Conservation (phyloP, 2,797 vertebrate genomes). For the Lacerta viridis region DNA sequence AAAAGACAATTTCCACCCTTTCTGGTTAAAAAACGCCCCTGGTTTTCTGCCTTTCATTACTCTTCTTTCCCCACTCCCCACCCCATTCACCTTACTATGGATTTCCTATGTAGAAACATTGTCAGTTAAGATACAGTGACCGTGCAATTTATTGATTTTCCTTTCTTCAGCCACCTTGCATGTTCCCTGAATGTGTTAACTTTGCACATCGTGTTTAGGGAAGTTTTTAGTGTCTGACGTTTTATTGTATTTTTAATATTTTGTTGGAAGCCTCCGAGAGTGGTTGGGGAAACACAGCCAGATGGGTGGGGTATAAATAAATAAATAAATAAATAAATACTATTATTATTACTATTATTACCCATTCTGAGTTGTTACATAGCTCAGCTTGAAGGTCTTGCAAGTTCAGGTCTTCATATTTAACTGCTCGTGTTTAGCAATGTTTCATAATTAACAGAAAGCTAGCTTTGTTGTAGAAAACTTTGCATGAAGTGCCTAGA, state of each 20-base stretch:
- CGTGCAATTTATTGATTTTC: not conserved
- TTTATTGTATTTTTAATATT: too few relatives aligned
- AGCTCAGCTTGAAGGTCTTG: not conserved
- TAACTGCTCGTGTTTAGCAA: not conserved
- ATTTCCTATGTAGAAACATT: not conserved
- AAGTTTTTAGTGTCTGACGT: too few relatives aligned
- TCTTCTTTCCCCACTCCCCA: not conserved
- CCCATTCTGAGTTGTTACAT: not conserved
- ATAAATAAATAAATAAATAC: too few relatives aligned
- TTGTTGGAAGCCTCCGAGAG: too few relatives aligned
- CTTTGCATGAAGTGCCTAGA: not conserved
- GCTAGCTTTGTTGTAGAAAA: not conserved
- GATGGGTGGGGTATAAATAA: too few relatives aligned
- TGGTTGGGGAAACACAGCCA: too few relatives aligned
- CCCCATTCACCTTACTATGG: not conserved
- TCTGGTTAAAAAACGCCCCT: not conserved
- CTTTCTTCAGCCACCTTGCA: not conserved
- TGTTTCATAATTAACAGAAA: not conserved
- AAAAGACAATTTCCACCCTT: not conserved
- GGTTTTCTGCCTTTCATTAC: not conserved
- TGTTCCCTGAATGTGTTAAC: not conserved
- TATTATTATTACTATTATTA: too few relatives aligned
- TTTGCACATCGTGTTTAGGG: not conserved
- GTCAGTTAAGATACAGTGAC: not conserved
- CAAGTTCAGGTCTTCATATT: not conserved